Percentiles rank a stretch among this genome's conserved stretches.
Evolutionary conservation across 2,113 vertebrate species (phyloP).

Genomic region (Tyrannus savana): DNA sequence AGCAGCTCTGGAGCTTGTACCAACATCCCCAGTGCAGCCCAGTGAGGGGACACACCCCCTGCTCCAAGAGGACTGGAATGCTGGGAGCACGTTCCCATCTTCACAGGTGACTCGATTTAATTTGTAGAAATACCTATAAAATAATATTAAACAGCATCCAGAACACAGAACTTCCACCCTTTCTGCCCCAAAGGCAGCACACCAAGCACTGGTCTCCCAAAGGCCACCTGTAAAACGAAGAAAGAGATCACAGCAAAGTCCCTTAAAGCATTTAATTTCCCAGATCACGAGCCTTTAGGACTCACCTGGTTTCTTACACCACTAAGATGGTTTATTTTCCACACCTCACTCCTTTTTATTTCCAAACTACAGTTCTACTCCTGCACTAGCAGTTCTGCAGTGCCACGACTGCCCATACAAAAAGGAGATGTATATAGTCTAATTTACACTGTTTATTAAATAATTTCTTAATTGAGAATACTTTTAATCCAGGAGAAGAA

Average conservation of each 20-base stretch:
- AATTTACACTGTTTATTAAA: slow-evolving; percentile 31
- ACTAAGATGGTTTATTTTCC: background rate
- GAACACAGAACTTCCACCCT: background rate
- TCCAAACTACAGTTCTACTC: background rate
- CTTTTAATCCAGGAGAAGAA: slow-evolving; percentile 23
- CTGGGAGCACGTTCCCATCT: background rate
- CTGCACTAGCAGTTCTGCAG: background rate
- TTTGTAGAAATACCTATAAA: background rate
- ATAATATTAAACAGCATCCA: background rate
- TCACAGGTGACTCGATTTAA: background rate
- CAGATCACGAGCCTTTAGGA: background rate
- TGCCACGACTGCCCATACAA: background rate
- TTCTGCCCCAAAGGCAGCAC: background rate
- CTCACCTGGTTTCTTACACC: background rate
- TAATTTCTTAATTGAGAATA: slow-evolving; percentile 15
- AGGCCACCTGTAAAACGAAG: background rate
- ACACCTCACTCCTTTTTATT: slow-evolving; percentile 16
- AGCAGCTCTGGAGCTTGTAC: background rate
- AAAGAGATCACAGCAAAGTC: background rate
- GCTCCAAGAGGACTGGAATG: rapidly evolving
- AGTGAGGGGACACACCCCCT: rapidly evolving
- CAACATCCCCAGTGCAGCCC: background rate
- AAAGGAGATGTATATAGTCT: background rate
- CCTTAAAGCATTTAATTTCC: background rate
- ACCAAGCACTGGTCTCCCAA: background rate